Conservation (phyloP, 2,888 invertebrate species). For the Mallateleia sp. region DNA sequence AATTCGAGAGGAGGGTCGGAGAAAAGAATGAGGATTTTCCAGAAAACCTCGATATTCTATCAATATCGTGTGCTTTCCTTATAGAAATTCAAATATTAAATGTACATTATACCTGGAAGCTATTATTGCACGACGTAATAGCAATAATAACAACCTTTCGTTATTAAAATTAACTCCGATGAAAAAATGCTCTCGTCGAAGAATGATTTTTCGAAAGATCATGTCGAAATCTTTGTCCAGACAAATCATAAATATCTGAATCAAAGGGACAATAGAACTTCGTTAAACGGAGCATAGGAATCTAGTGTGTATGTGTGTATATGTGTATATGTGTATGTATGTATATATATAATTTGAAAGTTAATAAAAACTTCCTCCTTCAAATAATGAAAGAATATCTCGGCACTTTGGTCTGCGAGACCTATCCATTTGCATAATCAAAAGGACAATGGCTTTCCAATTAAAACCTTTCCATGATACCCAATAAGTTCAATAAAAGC, state of each 20-base stretch:
- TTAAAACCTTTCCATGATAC: conserved; percentile 53
- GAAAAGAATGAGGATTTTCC: conserved; percentile 67
- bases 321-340: no score
- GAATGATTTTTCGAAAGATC: background rate
- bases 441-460: conserved; percentile 60
- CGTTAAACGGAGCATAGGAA: conserved; percentile 30
- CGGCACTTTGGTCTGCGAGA: conserved; percentile 25
- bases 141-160: conserved; percentile 51
- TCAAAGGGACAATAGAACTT: background rate
- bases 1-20: conserved; percentile 63
- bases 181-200: background rate
- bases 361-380: conserved; percentile 47
- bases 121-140: conserved; percentile 57
- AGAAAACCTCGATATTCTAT: conserved; percentile 75
- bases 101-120: conserved; percentile 63
- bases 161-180: background rate
- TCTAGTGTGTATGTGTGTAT: no score
- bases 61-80: conserved; percentile 73
- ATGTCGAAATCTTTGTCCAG: background rate
- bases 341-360: conserved; percentile 48
- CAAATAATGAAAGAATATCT: conserved; percentile 52
- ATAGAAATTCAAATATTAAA: conserved; percentile 76
- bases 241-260: conserved; percentile 1
- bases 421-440: conserved; percentile 57
- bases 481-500: conserved; percentile 62